These are phyloP conservation scores for Drosophila orena DNA, from an alignment of 1,140 invertebrate genomes.

Conservation along the genomic window DNA sequence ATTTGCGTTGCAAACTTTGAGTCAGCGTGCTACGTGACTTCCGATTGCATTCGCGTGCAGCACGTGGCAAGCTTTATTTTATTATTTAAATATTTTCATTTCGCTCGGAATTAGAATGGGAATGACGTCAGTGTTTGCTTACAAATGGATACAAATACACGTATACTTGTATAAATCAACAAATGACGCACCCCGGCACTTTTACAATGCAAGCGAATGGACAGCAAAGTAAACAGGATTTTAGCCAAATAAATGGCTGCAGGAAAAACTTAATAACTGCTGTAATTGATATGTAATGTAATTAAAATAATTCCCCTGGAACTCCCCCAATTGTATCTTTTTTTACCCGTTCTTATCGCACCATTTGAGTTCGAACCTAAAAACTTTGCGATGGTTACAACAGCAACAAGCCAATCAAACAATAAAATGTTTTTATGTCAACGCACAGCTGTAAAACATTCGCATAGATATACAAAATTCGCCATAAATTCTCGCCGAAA, in stretches of 20 bases:
- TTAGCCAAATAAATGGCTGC: not conserved
- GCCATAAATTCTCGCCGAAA: conserved; percentile 69
- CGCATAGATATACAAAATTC: conserved; percentile 37
- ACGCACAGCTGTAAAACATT: conserved; percentile 63
- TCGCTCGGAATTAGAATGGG: conserved; percentile 11
- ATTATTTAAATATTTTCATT: conserved; percentile 8
- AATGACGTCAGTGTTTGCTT: conserved; percentile 52
- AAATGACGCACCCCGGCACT: not conserved
- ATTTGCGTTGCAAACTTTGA: conserved; percentile 15
- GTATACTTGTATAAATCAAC: not conserved
- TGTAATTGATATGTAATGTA: conserved; percentile 23
- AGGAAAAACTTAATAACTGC: not conserved
- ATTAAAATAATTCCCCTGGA: conserved; percentile 7
- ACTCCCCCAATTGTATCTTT: not conserved
- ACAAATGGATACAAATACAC: not conserved
- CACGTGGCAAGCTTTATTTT: conserved; percentile 44
- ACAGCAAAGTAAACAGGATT: not conserved
- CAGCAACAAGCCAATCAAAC: conserved; percentile 7
- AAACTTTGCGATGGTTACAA: conserved; percentile 21
- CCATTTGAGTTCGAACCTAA: not conserved
- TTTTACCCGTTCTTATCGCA: not conserved
- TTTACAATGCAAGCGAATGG: no score
- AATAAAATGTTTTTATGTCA: conserved; percentile 15
- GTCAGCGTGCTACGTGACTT: conserved; percentile 60
- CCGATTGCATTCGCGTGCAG: conserved; percentile 39